Percentiles rank a stretch among this genome's conserved stretches.
phyloP scores from a whole-genome alignment of 2,113 vertebrate genomes.

The Halichoeres trimaculatus region DNA sequence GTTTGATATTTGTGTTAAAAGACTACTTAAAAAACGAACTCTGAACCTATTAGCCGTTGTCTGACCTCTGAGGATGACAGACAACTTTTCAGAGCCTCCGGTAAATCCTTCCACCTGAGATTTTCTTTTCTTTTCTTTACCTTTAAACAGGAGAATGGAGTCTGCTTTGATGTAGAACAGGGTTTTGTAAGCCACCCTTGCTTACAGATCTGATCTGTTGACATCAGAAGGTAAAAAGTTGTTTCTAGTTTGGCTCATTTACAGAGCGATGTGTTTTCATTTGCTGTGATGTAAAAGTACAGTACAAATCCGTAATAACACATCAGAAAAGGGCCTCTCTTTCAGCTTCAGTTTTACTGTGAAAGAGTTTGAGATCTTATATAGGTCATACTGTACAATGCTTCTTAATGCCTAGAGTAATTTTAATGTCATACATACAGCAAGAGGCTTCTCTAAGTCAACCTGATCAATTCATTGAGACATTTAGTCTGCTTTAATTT shows the following conservation, averaged over 20 bases:
- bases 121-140: background rate
- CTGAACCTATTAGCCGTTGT: no score
- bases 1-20: conserved; percentile 2
- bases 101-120: no score
- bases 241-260: background rate
- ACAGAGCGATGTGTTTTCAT: background rate
- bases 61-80: background rate
- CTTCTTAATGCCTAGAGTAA: conserved; percentile 59
- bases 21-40: background rate
- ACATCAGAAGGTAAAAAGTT: no score
- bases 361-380: conserved; percentile 60
- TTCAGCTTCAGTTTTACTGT: conserved; percentile 54
- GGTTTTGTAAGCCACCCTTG: no score
- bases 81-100: background rate
- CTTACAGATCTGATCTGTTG: no score
- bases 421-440: conserved; percentile 63
- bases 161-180: no score
- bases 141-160: no score
- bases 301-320: background rate
- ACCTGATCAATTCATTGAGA: conserved; percentile 75
- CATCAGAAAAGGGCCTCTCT: background rate
- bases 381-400: conserved; percentile 64
- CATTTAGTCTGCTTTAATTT: conserved; percentile 77
- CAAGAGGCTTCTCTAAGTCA: conserved; percentile 59
- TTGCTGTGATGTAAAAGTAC: background rate